Percentiles rank a stretch among this genome's conserved stretches.
phyloP scores from a whole-genome alignment of 2,888 invertebrate species.

The Zootermopsis nevadensis region DNA sequence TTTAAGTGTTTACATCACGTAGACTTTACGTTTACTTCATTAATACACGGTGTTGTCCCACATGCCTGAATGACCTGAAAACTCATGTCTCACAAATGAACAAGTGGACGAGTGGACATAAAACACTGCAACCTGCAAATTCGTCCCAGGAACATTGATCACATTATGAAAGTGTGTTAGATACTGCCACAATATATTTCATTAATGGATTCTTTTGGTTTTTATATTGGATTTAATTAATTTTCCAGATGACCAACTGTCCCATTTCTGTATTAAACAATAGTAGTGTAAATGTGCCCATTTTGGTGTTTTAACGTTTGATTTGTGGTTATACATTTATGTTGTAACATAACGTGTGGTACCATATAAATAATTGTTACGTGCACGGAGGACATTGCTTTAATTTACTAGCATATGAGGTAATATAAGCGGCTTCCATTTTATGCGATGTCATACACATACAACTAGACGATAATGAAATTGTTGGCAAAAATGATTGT shows the following conservation, averaged over 20 bases:
- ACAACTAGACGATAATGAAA: neutral
- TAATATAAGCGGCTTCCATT: neutral
- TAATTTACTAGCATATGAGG: neutral
- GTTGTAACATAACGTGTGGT: neutral
- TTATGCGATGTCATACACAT: neutral
- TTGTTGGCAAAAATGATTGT: neutral
- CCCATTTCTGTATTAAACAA: neutral
- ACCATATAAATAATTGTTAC: neutral
- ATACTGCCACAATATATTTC: neutral
- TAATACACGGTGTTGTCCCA: too few species aligned
- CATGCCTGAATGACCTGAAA: too few species aligned
- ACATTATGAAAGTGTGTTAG: neutral
- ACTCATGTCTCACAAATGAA: too few species aligned
- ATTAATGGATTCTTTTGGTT: slow-evolving; percentile 3
- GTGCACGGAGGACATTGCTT: neutral
- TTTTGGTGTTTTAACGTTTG: neutral
- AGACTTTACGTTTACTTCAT: too few species aligned
- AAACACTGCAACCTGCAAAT: too few species aligned
- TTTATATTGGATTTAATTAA: neutral
- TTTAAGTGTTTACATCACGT: too few species aligned
- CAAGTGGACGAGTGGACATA: too few species aligned
- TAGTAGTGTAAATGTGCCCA: neutral
- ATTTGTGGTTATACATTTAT: neutral
- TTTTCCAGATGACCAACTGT: neutral
- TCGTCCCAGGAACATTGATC: too few species aligned